These are phyloP conservation scores for Hetaerina titia DNA, from an alignment of 2,888 invertebrate species.

Conservation along the genomic window DNA sequence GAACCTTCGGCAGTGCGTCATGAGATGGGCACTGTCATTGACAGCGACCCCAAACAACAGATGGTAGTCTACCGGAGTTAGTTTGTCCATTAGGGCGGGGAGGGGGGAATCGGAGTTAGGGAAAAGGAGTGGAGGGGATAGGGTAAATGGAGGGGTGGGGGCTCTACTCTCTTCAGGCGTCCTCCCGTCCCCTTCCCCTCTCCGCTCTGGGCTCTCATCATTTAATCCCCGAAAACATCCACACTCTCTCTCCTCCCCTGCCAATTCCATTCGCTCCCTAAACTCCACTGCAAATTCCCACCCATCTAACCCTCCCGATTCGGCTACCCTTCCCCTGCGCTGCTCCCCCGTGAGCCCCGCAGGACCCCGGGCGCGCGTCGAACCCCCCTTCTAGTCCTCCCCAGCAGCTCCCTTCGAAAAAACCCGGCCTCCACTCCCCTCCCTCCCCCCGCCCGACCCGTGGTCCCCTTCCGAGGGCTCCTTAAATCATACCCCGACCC, in stretches of 20 bases:
- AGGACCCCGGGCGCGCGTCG: too few relatives aligned
- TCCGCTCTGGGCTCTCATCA: not conserved
- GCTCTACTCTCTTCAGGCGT: not conserved
- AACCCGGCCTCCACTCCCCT: not conserved
- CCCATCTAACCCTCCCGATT: not conserved
- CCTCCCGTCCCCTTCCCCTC: not conserved
- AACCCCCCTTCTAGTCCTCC: not conserved
- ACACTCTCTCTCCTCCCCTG: not conserved
- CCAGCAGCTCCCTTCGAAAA: not conserved
- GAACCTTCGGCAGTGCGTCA: conserved; percentile 51
- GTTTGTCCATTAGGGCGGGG: conserved; percentile 48
- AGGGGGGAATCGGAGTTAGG: not conserved
- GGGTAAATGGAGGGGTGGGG: not conserved
- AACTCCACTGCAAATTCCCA: not conserved
- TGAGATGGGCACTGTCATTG: conserved; percentile 54
- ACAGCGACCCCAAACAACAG: conserved; percentile 51
- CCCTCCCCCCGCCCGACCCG: not conserved
- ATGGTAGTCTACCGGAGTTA: conserved; percentile 32
- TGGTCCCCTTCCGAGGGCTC: not conserved
- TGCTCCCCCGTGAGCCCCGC: too few relatives aligned
- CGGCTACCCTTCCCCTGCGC: not conserved
- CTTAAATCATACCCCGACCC: not conserved
- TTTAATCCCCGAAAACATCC: conserved; percentile 23
- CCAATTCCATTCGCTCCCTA: conserved; percentile 40
- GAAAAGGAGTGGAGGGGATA: not conserved